A percentile compares a stretch with the other conserved stretches of the same genome.
Evolutionary conservation across 2,797 vertebrate genomes (phyloP).

Genomic region (Sparidentex hasta): DNA sequence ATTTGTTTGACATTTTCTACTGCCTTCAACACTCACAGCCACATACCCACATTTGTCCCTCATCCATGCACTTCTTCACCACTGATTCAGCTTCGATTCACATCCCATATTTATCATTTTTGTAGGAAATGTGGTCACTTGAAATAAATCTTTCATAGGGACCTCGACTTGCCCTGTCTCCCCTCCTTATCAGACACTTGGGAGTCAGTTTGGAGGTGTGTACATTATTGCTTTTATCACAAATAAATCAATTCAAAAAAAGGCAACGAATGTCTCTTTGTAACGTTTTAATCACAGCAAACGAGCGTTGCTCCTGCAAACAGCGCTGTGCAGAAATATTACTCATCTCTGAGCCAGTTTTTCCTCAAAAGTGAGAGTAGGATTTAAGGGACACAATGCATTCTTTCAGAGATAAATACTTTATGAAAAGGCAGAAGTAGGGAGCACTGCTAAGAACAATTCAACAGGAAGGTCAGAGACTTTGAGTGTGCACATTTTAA

Average conservation of each 20-base stretch:
- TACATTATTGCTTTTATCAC: neutral
- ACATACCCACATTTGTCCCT: neutral
- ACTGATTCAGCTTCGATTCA: neutral
- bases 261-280: neutral
- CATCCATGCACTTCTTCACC: neutral
- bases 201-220: no score
- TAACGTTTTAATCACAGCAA: neutral
- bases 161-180: neutral
- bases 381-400: neutral
- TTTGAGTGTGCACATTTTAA: neutral
- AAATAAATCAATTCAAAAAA: neutral
- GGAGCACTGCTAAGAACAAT: constrained; percentile 9
- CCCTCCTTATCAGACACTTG: neutral
- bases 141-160: neutral
- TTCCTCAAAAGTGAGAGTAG: neutral
- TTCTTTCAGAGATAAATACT: neutral
- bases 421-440: neutral
- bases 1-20: neutral
- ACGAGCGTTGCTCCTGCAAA: neutral
- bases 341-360: neutral
- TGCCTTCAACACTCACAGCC: neutral
- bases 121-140: neutral
- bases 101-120: neutral
- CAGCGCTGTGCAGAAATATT: neutral
- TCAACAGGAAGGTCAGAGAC: constrained; percentile 4